Evolutionary conservation across 35 echinoderm and acorn worm species (phyloP).

Genomic region (Amphiura filiformis): DNA sequence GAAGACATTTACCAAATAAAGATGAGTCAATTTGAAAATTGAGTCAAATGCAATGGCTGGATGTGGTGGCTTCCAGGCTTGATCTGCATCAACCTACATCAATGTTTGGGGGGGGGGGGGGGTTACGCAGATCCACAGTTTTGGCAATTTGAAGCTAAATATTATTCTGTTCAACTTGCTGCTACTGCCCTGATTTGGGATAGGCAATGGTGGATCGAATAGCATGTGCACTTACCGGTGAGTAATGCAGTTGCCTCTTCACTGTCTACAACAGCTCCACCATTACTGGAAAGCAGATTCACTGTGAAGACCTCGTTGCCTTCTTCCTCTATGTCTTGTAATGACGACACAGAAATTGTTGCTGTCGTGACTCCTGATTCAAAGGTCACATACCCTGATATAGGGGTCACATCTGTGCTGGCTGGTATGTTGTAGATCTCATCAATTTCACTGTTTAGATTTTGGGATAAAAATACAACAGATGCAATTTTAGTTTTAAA

Average conservation of each 20-base stretch:
- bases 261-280: conserved; percentile 58
- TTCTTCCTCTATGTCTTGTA: conserved; percentile 81
- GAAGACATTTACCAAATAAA: too few species aligned
- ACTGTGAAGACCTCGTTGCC: conserved; percentile 96
- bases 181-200: too few species aligned
- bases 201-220: too few species aligned
- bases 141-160: too few species aligned
- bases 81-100: too few species aligned
- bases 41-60: too few species aligned
- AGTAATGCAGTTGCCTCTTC: conserved; percentile 71
- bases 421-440: conserved; percentile 73
- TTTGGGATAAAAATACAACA: background rate
- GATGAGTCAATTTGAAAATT: too few species aligned
- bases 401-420: conserved; percentile 57
- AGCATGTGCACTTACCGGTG: conserved; percentile 72
- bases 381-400: conserved; percentile 84
- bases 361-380: conserved; percentile 26
- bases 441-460: conserved; percentile 58
- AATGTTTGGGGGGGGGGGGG: too few species aligned
- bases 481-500: too few species aligned
- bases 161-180: too few species aligned
- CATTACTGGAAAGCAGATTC: conserved; percentile 61
- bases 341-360: conserved; percentile 34
- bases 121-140: too few species aligned
- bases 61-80: too few species aligned